Evolutionary conservation across 1,140 invertebrate genomes (phyloP).

Genomic region (Drosophila suzukii): DNA sequence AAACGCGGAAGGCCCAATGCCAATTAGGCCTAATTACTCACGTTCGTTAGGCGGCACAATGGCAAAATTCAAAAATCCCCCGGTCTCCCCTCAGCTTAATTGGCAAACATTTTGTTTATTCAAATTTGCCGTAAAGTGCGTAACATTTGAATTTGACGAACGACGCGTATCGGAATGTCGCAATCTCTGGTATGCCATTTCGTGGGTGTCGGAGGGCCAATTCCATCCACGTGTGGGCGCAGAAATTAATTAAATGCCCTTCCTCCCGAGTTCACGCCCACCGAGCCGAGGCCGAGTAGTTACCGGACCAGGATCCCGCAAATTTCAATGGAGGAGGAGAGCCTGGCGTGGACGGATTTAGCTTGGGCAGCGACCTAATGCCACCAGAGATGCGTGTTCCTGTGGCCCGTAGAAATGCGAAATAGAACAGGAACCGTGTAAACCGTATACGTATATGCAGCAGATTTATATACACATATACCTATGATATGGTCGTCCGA

Average conservation of each 20-base stretch:
- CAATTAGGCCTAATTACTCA: conserved; percentile 53
- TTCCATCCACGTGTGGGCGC: background rate
- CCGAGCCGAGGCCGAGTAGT: background rate
- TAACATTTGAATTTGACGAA: conserved; percentile 16
- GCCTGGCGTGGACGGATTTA: background rate
- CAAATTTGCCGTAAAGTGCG: conserved; percentile 14
- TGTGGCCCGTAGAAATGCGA: background rate
- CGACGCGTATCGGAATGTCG: conserved; percentile 1
- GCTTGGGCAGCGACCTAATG: background rate
- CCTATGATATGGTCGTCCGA: too few relatives aligned
- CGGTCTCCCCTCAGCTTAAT: conserved; percentile 3
- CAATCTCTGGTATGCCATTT: conserved; percentile 1
- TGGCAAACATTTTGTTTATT: conserved; percentile 20
- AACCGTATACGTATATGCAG: too few relatives aligned
- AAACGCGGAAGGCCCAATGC: conserved; percentile 20
- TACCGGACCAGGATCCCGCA: conserved; percentile 9
- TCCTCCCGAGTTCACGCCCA: background rate
- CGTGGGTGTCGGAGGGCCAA: background rate
- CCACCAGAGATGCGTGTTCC: background rate
- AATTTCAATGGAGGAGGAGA: background rate
- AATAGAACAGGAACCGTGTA: too few relatives aligned
- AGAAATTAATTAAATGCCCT: conserved; percentile 27
- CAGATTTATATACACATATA: too few relatives aligned
- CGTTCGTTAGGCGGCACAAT: conserved; percentile 35
- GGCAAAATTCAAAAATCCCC: conserved; percentile 12